Evolutionary conservation across 2,888 invertebrate genomes (phyloP).

Genomic region (Parthenolecanium corni): DNA sequence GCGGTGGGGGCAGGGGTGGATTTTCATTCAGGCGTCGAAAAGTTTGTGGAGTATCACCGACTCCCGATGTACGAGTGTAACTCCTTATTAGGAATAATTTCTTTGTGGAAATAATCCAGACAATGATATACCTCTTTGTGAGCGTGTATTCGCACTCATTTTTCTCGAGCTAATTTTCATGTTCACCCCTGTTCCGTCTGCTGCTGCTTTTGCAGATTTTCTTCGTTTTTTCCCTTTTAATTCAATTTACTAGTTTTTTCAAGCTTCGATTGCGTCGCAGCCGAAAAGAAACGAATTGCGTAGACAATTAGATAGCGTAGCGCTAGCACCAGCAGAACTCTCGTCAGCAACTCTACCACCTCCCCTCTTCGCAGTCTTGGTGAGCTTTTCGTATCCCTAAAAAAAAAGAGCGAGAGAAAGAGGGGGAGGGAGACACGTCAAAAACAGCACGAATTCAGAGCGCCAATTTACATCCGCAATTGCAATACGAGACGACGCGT

Average conservation of each 20-base stretch:
- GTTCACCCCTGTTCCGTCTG: too few relatives aligned
- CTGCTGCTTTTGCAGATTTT: too few relatives aligned
- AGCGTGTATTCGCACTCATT: too few relatives aligned
- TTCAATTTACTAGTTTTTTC: slow-evolving; percentile 24
- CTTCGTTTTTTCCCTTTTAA: slow-evolving; percentile 6
- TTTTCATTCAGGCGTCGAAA: too few relatives aligned
- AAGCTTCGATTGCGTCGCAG: slow-evolving; percentile 20
- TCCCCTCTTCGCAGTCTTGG: not conserved
- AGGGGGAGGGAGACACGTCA: slow-evolving; percentile 22
- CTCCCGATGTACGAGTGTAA: too few relatives aligned
- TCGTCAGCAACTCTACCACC: slow-evolving; percentile 9
- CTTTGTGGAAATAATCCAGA: too few relatives aligned
- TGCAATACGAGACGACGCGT: slow-evolving; percentile 24
- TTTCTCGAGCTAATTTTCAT: too few relatives aligned
- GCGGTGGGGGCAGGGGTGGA: too few relatives aligned
- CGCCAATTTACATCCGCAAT: slow-evolving; percentile 25
- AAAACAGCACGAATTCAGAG: slow-evolving; percentile 20
- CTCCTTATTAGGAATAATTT: too few relatives aligned
- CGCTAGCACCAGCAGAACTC: not conserved
- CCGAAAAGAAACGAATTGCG: slow-evolving; percentile 7
- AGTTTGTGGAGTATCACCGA: too few relatives aligned
- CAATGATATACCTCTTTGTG: too few relatives aligned
- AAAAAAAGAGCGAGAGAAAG: not conserved
- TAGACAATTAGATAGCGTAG: slow-evolving; percentile 17
- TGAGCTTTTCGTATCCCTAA: not conserved